Base-by-base conservation (phyloP, 2,797 vertebrate genomes). In the Varecia variegata region DNA sequence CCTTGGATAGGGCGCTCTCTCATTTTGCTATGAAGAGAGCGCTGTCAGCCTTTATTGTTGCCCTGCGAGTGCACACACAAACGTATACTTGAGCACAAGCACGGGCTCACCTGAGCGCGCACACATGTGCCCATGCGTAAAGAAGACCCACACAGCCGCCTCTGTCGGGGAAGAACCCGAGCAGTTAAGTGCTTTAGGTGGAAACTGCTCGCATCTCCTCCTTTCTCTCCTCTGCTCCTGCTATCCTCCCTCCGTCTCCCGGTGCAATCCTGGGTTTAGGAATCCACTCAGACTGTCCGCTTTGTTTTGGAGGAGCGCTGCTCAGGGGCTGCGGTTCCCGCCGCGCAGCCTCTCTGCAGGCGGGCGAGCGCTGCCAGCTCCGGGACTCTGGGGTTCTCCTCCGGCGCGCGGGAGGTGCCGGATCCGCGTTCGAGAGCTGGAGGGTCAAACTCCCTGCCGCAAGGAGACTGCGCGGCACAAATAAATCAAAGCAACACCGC, bases 301-400 rank as follows among this genome's bases (percentile, higher is more conserved):
- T 93, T 79, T n/a, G 47, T 54, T 84, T 58, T 2, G 2, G 13
- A 77, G 27, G 32, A 71, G 52, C 52, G 1, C 7, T 2, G 25
- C 35, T 45, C 21, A 2, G 23, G 5, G 17, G n/a, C 65, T 20
- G 47, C 15, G 1, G 27, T 17, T 50, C 80, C 30, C 6, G 10
- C 23, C 0, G 13, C 18, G 15, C 70, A 54, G 17, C 20, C 45
- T 56, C n/a, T 13, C 9, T 43, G 32, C 86, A 6, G 32, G 86
- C 18, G 1, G 0, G 5, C 54, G 0, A 67, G 20, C 0, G 1
- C 47, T 20, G 0, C 25, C 0, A 12, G 50, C 38, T 50, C 60
- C 10, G 0, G 0, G 10, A 21, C 23, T 45, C 30, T 3, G 9
- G 18, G 40, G 18, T 10, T 52, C 1, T 60, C 50, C 0, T 14